phyloP scores from a whole-genome alignment of 2,888 invertebrate species.

The Callosobruchus maculatus region DNA sequence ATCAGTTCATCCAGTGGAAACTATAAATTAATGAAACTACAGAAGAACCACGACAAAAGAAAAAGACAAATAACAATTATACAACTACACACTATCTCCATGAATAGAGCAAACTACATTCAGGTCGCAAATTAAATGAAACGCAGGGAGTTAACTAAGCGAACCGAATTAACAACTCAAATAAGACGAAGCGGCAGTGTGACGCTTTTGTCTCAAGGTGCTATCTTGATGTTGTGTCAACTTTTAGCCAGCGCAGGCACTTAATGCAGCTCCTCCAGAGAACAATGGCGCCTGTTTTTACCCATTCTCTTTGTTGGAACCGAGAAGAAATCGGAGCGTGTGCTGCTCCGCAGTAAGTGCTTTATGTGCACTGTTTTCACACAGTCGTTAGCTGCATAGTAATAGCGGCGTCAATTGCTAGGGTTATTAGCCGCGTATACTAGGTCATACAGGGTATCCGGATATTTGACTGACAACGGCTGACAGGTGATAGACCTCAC shows the following conservation, averaged over 20 bases:
- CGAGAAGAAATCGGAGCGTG: not conserved
- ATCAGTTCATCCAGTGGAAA: too few relatives aligned
- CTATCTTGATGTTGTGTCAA: not conserved
- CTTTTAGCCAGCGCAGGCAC: not conserved
- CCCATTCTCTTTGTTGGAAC: not conserved
- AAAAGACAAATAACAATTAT: not conserved
- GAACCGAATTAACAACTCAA: constrained; percentile 6
- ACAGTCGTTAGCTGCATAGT: too few relatives aligned
- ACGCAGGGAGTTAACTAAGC: not conserved
- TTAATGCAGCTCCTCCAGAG: not conserved
- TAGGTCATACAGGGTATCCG: too few relatives aligned
- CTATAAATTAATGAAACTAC: too few relatives aligned
- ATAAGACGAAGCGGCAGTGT: not conserved
- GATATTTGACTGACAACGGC: too few relatives aligned
- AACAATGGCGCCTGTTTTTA: not conserved
- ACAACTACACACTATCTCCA: not conserved
- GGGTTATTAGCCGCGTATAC: too few relatives aligned
- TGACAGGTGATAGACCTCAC: too few relatives aligned
- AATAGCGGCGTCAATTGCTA: too few relatives aligned
- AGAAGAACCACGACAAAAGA: not conserved
- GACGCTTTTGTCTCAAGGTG: not conserved
- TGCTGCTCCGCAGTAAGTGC: not conserved
- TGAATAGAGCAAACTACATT: not conserved
- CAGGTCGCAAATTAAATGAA: not conserved
- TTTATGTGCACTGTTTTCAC: not conserved